Evolutionary conservation across 2,888 invertebrate genomes (phyloP), one percentile per base, ranked within the genome.

Genomic region (Dryobotodes eremita): DNA sequence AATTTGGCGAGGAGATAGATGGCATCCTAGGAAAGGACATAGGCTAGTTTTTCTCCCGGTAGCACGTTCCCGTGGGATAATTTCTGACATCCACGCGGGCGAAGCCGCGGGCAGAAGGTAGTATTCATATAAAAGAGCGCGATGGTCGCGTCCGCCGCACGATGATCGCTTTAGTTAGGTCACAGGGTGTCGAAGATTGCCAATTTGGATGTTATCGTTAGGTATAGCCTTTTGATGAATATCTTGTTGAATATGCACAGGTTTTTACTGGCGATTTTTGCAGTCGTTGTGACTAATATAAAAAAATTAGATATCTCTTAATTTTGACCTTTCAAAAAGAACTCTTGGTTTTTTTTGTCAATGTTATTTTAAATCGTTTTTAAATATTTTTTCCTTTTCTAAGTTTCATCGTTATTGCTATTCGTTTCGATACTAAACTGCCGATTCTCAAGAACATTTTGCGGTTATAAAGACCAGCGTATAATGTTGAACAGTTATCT

Each of bases 401-500:
- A 17, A 42, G 1, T n/a, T 23, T 17, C 65, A 46, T 46, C 36
- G 53, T 36, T 36, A 31, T 53, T 17, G 53, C 10, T 23, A 53
- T 53, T 53, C 36, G n/a, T 70, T 70, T 36, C 6, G 53, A 53
- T 70, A 55, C 5, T 46, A 15, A 55, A 62, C 17, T 64, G 11
- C 17, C 11, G 17, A 36, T 65, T 59, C 46, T 69, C 46, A 65
- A 70, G 64, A 70, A 36, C 23, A 46, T 20, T 70, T 77, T 48
- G 69, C 23, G 70, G 76, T 66, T 57, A n/a, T 48, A n/a, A 69
- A 71, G 62, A 50, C 26, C 15, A 55, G 15, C 15, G 36, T 42
- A 50, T 70, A 72, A 68, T 69, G 23, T 59, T 5, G 42, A 55
- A 80, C 42, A 71, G 36, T 68, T 80, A 36, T 31, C 53, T 42